Evolutionary conservation across 1,140 invertebrate species (phyloP).

Genomic region (Zaprionus ghesquierei): DNA sequence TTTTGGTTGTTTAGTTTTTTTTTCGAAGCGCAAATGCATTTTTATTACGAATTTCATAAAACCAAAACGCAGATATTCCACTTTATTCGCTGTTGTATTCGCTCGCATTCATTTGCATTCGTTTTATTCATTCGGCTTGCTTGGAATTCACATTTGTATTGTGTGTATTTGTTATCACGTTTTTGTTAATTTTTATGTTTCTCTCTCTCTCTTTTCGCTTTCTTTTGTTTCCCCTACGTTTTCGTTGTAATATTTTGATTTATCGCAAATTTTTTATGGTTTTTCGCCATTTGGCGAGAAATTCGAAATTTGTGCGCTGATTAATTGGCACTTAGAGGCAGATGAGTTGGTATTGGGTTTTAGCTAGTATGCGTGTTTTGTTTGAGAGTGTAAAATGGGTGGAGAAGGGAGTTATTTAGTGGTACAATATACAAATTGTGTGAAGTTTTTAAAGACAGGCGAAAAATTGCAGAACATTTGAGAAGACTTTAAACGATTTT

Average conservation of each 20-base stretch:
- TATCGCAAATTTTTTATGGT: slow-evolving; percentile 42
- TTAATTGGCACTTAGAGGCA: slow-evolving; percentile 47
- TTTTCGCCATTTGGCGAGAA: slow-evolving; percentile 27
- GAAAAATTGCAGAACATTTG: too few relatives aligned
- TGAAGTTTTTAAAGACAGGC: background rate
- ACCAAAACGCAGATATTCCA: slow-evolving; percentile 33
- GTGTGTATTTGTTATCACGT: slow-evolving; percentile 16
- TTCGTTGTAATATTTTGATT: slow-evolving; percentile 43
- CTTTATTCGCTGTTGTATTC: slow-evolving; percentile 1
- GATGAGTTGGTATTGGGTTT: slow-evolving; percentile 12
- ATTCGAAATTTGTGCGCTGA: slow-evolving; percentile 24
- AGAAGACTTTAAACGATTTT: too few relatives aligned
- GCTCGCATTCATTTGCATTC: slow-evolving; percentile 2
- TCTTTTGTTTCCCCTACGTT: background rate
- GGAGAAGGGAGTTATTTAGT: background rate
- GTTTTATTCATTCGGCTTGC: slow-evolving; percentile 15
- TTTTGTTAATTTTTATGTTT: slow-evolving; percentile 10
- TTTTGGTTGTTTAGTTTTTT: slow-evolving; percentile 20
- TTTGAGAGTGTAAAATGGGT: background rate
- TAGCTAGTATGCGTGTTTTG: background rate
- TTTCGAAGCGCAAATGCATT: slow-evolving; percentile 57
- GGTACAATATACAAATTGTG: background rate
- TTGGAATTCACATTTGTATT: background rate
- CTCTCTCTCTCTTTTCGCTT: background rate
- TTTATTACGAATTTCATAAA: slow-evolving; percentile 61